These are phyloP conservation scores for Prinia subflava DNA, from an alignment of 2,113 vertebrate species.

Conservation along the genomic window DNA sequence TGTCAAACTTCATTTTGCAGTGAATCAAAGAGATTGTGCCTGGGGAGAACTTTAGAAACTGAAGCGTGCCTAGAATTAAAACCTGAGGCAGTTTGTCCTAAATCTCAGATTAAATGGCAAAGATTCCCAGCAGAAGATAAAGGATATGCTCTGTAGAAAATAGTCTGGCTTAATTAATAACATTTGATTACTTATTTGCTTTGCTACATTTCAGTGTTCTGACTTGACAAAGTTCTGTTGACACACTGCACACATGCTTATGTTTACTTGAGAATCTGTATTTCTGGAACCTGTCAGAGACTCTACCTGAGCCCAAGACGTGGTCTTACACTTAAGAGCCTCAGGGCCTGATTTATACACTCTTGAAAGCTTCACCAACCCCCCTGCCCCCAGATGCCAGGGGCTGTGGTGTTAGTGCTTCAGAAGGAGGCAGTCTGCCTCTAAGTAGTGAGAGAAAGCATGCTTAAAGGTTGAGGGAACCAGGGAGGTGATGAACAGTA, in stretches of 20 bases:
- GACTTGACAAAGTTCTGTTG: background rate
- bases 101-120: background rate
- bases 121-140: background rate
- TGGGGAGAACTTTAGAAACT: constrained; percentile 19
- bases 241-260: background rate
- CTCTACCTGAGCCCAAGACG: background rate
- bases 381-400: background rate
- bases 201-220: background rate
- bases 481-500: background rate
- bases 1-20: constrained; percentile 50
- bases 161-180: background rate
- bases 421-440: background rate
- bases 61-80: constrained; percentile 29
- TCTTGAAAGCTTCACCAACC: background rate
- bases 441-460: background rate
- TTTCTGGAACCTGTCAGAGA: background rate
- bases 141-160: background rate
- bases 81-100: background rate
- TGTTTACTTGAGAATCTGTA: background rate
- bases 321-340: background rate
- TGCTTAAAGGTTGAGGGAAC: background rate
- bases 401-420: background rate
- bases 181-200: background rate
- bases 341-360: background rate
- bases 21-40: constrained; percentile 27